Conservation (phyloP, 1,140 invertebrate genomes). For the Drosophila willistoni region DNA sequence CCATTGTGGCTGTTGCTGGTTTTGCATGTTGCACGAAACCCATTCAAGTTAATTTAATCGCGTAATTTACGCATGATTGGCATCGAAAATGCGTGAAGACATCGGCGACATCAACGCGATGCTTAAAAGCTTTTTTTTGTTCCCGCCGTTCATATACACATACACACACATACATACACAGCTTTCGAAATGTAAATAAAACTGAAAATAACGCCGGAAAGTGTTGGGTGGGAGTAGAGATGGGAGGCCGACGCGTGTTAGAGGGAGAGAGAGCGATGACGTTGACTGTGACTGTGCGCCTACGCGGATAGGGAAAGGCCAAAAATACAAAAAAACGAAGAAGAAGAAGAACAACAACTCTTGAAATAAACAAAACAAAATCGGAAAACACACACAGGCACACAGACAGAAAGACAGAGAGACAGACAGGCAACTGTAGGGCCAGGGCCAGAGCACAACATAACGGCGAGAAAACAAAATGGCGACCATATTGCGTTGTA, state of each 20-base stretch:
- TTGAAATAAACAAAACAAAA: constrained; percentile 47
- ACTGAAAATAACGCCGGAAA: constrained; percentile 56
- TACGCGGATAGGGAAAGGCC: constrained; percentile 46
- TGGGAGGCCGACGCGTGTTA: neutral
- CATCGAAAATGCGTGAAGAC: constrained; percentile 67
- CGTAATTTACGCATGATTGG: constrained; percentile 81
- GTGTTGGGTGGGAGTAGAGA: neutral
- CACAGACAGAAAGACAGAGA: constrained; percentile 42
- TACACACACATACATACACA: constrained; percentile 28
- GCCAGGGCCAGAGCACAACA: constrained; percentile 39
- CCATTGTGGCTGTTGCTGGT: constrained; percentile 20
- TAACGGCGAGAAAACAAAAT: constrained; percentile 73
- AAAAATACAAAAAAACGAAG: constrained; percentile 17
- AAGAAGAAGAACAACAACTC: constrained; percentile 39
- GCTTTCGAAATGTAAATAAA: constrained; percentile 80
- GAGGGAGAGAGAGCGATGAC: constrained; percentile 52
- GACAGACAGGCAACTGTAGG: constrained; percentile 48
- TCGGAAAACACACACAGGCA: constrained; percentile 39
- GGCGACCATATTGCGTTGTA: constrained; percentile 78
- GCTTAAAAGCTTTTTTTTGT: constrained; percentile 39
- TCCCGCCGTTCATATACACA: neutral
- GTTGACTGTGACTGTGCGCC: constrained; percentile 55
- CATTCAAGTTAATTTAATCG: constrained; percentile 79
- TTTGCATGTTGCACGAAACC: constrained; percentile 69
- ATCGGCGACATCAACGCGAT: constrained; percentile 27